These are phyloP conservation scores for Pelobates fuscus DNA, from an alignment of 2,113 vertebrate species.

Conservation along the genomic window DNA sequence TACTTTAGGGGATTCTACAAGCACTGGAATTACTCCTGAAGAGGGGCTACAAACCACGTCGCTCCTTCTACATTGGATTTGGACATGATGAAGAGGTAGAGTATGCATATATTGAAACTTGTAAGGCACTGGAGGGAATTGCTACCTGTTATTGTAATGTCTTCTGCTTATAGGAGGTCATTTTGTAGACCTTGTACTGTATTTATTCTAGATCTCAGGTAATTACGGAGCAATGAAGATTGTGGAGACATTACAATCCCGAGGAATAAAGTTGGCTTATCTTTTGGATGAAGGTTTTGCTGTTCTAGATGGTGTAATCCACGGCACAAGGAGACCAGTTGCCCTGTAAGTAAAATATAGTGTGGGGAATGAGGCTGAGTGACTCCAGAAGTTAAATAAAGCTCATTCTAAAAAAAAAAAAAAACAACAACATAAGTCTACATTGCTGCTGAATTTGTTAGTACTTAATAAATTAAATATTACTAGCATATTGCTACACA, in stretches of 20 bases:
- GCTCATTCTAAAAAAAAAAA: too few relatives aligned
- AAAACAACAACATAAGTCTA: too few relatives aligned
- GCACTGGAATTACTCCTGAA: constrained; percentile 85
- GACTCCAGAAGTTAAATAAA: too few relatives aligned
- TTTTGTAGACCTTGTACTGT: neutral
- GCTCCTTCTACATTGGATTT: constrained; percentile 85
- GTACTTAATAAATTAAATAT: too few relatives aligned
- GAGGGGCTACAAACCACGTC: constrained; percentile 76
- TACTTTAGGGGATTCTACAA: constrained; percentile 83
- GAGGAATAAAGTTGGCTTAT: constrained; percentile 76
- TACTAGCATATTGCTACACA: too few relatives aligned
- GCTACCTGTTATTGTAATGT: too few relatives aligned
- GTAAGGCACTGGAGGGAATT: too few relatives aligned
- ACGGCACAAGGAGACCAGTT: constrained; percentile 72
- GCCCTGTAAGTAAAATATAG: constrained; percentile 77
- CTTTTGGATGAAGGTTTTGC: constrained; percentile 83
- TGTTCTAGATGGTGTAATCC: constrained; percentile 73
- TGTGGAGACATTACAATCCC: constrained; percentile 72
- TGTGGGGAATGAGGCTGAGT: too few relatives aligned
- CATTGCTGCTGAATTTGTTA: too few relatives aligned
- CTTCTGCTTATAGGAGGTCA: too few relatives aligned
- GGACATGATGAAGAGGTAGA: constrained; percentile 96
- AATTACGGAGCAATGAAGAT: constrained; percentile 76
- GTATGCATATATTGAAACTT: too few relatives aligned
- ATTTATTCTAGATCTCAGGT: constrained; percentile 71